Conservation (phyloP, 1,140 invertebrate genomes). For the Phymastichus coffea region DNA sequence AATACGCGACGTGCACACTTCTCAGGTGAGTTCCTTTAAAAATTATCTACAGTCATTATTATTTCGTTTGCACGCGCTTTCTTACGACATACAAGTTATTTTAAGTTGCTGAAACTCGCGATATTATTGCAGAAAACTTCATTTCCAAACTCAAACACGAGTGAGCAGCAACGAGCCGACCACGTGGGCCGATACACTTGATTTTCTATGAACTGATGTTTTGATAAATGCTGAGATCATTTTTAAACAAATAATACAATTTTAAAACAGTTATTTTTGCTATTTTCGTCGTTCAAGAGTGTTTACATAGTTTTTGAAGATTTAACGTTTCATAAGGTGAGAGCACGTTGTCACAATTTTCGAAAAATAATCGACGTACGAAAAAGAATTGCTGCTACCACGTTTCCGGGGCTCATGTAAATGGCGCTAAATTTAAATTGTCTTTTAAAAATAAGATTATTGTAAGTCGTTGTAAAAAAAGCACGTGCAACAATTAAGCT, state of each 20-base stretch:
- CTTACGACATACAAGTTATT: too few species aligned
- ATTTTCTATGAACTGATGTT: slow-evolving; percentile 5
- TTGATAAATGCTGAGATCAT: too few species aligned
- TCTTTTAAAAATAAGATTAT: too few species aligned
- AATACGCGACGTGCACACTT: background rate
- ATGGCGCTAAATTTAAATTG: slow-evolving; percentile 12
- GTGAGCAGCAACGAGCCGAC: slow-evolving; percentile 7
- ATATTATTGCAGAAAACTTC: background rate
- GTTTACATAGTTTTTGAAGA: too few species aligned
- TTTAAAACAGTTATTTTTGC: too few species aligned
- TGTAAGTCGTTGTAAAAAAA: too few species aligned
- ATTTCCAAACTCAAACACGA: background rate
- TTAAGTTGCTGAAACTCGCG: too few species aligned
- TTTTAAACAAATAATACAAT: too few species aligned
- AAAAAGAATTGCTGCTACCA: slow-evolving; percentile 24
- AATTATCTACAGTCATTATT: too few species aligned
- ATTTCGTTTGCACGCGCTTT: too few species aligned
- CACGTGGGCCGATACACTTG: slow-evolving; percentile 31
- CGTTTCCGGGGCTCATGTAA: slow-evolving; percentile 13
- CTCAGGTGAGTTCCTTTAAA: slow-evolving; percentile 13
- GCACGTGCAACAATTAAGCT: too few species aligned
- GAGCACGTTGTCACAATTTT: slow-evolving; percentile 20
- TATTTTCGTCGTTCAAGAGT: too few species aligned
- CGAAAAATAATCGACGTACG: background rate
- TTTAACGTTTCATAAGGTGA: background rate